phyloP scores from a whole-genome alignment of 2,113 vertebrate species.

The Neoarius graeffei region DNA sequence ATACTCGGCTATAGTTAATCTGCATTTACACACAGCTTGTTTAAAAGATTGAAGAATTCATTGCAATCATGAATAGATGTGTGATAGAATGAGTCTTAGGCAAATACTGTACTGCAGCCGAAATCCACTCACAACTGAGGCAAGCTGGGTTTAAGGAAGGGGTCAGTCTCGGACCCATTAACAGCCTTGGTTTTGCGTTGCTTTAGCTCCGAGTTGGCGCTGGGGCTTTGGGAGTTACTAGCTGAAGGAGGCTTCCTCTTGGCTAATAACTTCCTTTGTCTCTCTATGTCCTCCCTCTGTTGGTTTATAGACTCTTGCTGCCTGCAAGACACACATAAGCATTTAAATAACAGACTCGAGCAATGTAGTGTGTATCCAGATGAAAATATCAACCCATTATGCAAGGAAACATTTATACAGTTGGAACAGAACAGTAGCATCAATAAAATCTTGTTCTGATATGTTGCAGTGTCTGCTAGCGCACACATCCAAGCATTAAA shows the following conservation, averaged over 20 bases:
- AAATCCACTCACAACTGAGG: conserved; percentile 90
- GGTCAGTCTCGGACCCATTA: conserved; percentile 98
- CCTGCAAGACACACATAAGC: conserved; percentile 69
- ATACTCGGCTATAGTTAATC: conserved; percentile 96
- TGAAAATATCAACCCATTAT: background rate
- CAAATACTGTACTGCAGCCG: background rate
- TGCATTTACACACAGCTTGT: conserved; percentile 57
- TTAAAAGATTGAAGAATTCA: background rate
- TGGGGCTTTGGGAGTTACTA: conserved; percentile 91
- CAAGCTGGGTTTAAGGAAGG: conserved; percentile 97
- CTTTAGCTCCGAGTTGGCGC: conserved; percentile 96
- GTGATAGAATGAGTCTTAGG: background rate
- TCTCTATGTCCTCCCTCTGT: conserved; percentile 98
- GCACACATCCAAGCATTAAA: background rate
- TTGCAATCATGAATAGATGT: background rate
- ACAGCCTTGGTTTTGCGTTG: conserved; percentile 98
- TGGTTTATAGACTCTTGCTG: conserved; percentile 98
- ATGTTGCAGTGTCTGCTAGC: conserved; percentile 37
- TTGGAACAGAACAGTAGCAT: background rate
- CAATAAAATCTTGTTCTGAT: background rate
- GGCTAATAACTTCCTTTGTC: conserved; percentile 95
- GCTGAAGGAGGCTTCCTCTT: conserved; percentile 94
- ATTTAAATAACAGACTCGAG: background rate
- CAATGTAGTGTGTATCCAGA: background rate
- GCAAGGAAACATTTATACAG: background rate